Base-by-base conservation (phyloP, 2,113 vertebrate species). In the Myrmecobius fasciatus region DNA sequence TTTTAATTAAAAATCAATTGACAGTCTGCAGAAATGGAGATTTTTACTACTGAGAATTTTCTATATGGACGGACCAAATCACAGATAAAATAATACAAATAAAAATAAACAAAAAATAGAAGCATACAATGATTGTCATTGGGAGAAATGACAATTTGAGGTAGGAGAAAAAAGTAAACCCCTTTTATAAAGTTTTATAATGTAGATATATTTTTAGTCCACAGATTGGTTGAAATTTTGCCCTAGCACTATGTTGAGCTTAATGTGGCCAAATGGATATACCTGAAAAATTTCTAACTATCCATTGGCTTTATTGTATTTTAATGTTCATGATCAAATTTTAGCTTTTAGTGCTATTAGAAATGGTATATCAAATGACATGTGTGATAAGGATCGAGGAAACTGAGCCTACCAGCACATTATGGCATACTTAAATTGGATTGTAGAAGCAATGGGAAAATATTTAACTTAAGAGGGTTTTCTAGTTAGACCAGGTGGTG, bases 261-360 rank as follows among this genome's bases (percentile, higher is more conserved):
- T 92, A 43, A 46, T 25, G 6, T 89, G 22, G 43, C 67, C 28
- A 53, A 94, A 43, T 83, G 24, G 49, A 25, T 56, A 4, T 75
- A 24, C 53, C 36, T 52, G 7, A 12, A 31, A 91, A 94, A 56
- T 88, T 60, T 51, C 28, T 92, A 36, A 25, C 31, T 10, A 47
- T 53, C 91, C 83, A 96, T 8, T 91, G 83, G n/a, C 90, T 6
- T 51, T 31, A 22, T 52, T 93, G 36, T 46, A 49, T n/a, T 94
- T 96, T 92, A 94, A 92, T 53, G 95, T 93, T 92, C 17, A 4
- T 3, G 14, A 89, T 75, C 5, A 89, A 24, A 94, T 94, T 95
- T 97, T 93, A 94, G 56, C 43, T 56, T 95, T 96, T 95, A 96
- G 28, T 92, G 67, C 43, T 93, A 88, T 93, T 88, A 43, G 53